A percentile compares a stretch with the other conserved stretches of the same genome.
phyloP scores from a whole-genome alignment of 2,888 invertebrate species.

The Ischnura elegans region DNA sequence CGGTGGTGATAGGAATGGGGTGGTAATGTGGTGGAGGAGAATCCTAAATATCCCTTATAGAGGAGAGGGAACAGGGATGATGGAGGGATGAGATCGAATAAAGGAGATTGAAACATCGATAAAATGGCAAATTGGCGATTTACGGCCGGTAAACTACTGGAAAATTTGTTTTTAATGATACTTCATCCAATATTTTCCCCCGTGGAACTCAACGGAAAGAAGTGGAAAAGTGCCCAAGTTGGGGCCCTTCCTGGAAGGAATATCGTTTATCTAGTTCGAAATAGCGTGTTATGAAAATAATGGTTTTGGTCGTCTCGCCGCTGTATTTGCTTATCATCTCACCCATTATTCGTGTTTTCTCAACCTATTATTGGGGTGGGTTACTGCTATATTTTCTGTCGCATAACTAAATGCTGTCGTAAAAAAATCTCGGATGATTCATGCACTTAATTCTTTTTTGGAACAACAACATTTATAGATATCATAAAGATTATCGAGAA shows the following conservation, averaged over 20 bases:
- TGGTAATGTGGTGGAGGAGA: neutral
- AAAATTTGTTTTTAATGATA: conserved; percentile 15
- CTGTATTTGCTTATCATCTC: too few relatives aligned
- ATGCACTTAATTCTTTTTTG: too few relatives aligned
- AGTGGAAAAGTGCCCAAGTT: neutral
- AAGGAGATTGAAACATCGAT: conserved; percentile 15
- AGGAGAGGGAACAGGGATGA: neutral
- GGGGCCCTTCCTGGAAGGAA: neutral
- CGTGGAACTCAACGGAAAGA: neutral
- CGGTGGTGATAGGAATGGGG: neutral
- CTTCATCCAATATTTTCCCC: neutral
- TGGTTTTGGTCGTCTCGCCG: too few relatives aligned
- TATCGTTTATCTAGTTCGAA: neutral
- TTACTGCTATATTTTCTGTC: too few relatives aligned
- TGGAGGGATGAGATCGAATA: neutral
- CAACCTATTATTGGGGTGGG: too few relatives aligned
- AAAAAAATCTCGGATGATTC: too few relatives aligned
- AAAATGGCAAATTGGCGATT: neutral
- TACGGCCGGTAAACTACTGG: conserved; percentile 8
- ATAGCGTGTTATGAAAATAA: neutral
- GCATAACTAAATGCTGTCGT: too few relatives aligned
- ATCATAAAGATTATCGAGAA: too few relatives aligned
- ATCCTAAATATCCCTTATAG: neutral
- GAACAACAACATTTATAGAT: too few relatives aligned
- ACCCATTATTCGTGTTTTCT: too few relatives aligned